Conservation (phyloP, 2,113 vertebrate species). For the Ochotona princeps region DNA sequence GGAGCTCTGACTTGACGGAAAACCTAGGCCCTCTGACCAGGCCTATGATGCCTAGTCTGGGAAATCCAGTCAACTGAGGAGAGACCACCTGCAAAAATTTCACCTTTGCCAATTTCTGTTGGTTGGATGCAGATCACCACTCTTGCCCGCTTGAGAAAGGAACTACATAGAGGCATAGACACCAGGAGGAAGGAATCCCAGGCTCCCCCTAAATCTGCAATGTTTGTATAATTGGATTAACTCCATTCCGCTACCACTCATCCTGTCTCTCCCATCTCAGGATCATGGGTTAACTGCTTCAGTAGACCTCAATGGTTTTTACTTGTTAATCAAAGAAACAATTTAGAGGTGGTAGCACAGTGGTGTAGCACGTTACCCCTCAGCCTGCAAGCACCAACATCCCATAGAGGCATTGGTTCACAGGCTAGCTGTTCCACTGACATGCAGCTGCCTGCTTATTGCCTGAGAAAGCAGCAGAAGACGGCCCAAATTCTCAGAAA, state of each 20-base stretch:
- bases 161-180: neutral
- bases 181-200: neutral
- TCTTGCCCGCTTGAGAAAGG: neutral
- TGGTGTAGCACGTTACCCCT: no score
- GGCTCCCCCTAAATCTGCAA: neutral
- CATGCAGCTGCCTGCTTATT: no score
- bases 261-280: neutral
- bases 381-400: no score
- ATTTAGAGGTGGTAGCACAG: neutral
- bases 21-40: neutral
- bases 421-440: no score
- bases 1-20: neutral
- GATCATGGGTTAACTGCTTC: neutral
- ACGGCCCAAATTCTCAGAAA: no score
- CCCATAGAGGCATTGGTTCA: no score
- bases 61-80: neutral
- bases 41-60: neutral
- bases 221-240: neutral
- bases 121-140: neutral
- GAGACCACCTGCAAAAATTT: constrained; percentile 9
- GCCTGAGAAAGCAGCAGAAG: no score
- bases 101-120: neutral
- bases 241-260: neutral
- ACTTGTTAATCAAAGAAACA: neutral
- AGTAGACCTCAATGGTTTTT: neutral